phyloP scores from a whole-genome alignment of 2,113 vertebrate genomes.

The Neopipo cinnamomea region DNA sequence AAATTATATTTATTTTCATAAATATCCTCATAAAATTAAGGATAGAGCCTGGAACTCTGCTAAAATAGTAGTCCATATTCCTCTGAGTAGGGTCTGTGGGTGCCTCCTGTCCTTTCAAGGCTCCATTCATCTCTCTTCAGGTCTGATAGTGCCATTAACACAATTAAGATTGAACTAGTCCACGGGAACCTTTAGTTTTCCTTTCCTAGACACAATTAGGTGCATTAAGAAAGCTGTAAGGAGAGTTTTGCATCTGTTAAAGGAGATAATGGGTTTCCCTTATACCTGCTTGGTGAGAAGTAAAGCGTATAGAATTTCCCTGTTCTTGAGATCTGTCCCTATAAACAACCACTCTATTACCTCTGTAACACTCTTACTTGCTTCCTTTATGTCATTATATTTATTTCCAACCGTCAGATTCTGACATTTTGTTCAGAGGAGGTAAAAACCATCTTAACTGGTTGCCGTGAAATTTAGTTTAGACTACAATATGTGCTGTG shows the following conservation, averaged over 20 bases:
- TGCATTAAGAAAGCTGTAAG: neutral
- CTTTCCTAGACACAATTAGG: neutral
- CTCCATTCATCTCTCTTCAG: neutral
- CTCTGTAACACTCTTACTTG: neutral
- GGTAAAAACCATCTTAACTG: conserved; percentile 6
- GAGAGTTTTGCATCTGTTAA: neutral
- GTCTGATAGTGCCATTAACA: neutral
- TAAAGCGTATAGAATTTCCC: neutral
- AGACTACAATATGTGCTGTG: conserved; percentile 23
- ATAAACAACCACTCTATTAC: neutral
- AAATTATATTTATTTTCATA: neutral
- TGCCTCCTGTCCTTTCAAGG: neutral
- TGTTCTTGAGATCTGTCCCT: neutral
- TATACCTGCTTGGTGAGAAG: neutral
- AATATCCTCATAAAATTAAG: neutral
- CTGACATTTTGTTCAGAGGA: conserved; percentile 18
- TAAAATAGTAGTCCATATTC: neutral
- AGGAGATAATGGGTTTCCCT: neutral
- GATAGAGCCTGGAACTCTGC: neutral
- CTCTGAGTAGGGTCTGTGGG: neutral
- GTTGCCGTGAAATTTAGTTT: conserved; percentile 34
- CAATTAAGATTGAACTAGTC: conserved; percentile 11
- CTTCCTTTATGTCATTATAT: neutral
- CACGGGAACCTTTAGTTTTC: neutral
- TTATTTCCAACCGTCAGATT: conserved; percentile 3